Evolutionary conservation across 1,140 invertebrate genomes (phyloP), one percentile per base, ranked within the genome.

Genomic region (Drosophila azteca): DNA sequence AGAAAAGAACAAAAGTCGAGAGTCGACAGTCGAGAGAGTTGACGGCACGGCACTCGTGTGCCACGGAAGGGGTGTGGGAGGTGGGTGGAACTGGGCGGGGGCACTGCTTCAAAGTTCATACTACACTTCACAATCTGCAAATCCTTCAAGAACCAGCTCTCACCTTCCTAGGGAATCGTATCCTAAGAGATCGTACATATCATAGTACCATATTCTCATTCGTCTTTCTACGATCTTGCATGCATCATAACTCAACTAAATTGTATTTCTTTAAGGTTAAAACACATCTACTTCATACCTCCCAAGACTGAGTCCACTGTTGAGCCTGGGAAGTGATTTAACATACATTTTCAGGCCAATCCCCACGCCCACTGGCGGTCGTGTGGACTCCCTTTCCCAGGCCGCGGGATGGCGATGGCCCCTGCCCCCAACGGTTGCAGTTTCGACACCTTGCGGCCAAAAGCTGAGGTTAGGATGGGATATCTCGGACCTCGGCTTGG

Each of bases 361-460:
- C 39, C 64, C 39, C 64, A 58, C 65, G 52, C 65, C 67, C 52
- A 29, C 65, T 13, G 50, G 6, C n/a, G 2, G 26, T 26, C 35
- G 17, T 35, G 20, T 69, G 51, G 58, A 69, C 60, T 22, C 48
- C 69, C 43, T 50, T 70, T 69, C 52, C 67, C 67, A 70, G 39
- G 43, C 45, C 51, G 13, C 35, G 35, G 11, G 35, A 1, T 35
- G 26, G 65, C 26, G 26, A 35, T 17, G 57, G 26, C 26, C 52
- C 24, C 49, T 52, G 15, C 65, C 35, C 48, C 1, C 64, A 50
- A 54, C 61, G 69, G 79, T 88, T 83, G 81, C 83, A 87, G 74
- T 88, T 87, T 87, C 82, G 75, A 87, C 82, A 88, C 83, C 83
- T 88, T 88, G 83, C 79, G 66, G 69, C 60, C 24, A 74, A 65